These are phyloP conservation scores for Calvadosia cruxmelitensis DNA, from an alignment of 30 jellyfish, hydroid and myxozoan species.

Conservation along the genomic window DNA sequence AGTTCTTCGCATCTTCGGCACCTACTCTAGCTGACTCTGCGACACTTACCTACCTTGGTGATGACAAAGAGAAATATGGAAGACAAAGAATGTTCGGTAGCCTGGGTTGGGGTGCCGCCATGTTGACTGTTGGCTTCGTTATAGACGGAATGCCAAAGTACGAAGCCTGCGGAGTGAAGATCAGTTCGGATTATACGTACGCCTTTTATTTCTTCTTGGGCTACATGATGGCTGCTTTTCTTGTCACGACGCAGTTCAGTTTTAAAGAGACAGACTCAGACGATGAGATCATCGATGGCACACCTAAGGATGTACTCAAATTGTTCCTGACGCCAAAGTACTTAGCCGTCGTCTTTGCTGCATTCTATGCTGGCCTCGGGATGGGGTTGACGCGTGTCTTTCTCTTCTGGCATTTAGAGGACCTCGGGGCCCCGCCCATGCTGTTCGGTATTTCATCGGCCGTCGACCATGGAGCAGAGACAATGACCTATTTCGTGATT, in stretches of 20 bases:
- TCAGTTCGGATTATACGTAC: slow-evolving; percentile 90
- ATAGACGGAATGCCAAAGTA: slow-evolving; percentile 90
- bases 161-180: slow-evolving; percentile 73
- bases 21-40: slow-evolving; percentile 98
- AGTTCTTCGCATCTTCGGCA: slow-evolving; percentile 96
- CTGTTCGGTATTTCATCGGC: slow-evolving; percentile 96
- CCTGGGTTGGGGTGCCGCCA: slow-evolving; percentile 99
- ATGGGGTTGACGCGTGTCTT: slow-evolving; percentile 97
- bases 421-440: slow-evolving; percentile 98
- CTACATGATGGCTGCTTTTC: slow-evolving; percentile 72
- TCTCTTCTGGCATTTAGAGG: slow-evolving; percentile 95
- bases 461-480: slow-evolving; percentile 85
- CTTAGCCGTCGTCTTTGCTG: slow-evolving; percentile 68
- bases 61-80: slow-evolving; percentile 80
- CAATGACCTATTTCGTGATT: slow-evolving; percentile 78
- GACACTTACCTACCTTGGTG: slow-evolving; percentile 83
- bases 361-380: slow-evolving; percentile 98
- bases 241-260: slow-evolving; percentile 58
- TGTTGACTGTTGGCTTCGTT: slow-evolving; percentile 87
- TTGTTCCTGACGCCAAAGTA: slow-evolving; percentile 47
- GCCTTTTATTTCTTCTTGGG: slow-evolving; percentile 78
- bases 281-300: slow-evolving; percentile 39
- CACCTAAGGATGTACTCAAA: slow-evolving; percentile 66
- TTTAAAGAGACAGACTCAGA: slow-evolving; percentile 45
- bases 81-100: slow-evolving; percentile 99